Evolutionary conservation across 2,797 vertebrate species (phyloP), one percentile per base, ranked within the genome.

Genomic region (Esox lucius): DNA sequence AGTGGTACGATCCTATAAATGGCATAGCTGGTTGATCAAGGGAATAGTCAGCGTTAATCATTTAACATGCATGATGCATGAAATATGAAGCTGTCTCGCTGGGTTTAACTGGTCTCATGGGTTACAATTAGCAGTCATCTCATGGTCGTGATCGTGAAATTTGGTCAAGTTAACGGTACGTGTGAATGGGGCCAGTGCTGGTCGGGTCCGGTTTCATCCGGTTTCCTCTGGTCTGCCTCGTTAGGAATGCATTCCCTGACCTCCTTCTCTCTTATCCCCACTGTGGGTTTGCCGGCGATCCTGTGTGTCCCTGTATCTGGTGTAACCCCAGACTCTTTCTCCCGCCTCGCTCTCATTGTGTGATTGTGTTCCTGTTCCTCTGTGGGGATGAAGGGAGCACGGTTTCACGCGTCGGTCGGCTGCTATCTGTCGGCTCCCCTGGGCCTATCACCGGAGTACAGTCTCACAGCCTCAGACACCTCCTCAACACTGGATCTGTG

Each of bases 351-450:
- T 46, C 83, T 78, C 73, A 33, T 76, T 78, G 79, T 82, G 82
- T 84, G 79, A 85, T 84, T 88, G 87, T 84, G 84, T 87, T 88
- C 74, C 80, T 83, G 82, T 88, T 87, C 76, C 81, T 83, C 80
- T 75, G 84, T 72, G 78, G 83, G 82, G 87, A 89, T 83, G 86
- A 26, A 80, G 75, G 81, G 56, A 61, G 12, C 24, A 61, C 9
- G 56, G 56, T 66, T 16, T 66, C 6, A 66, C 31, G 28, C 26
- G 28, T 66, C 28, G 66, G 64, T 35, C 64, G 31, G 64, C 15
- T 31, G 64, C 26, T 33, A 66, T 66, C 31, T 66, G 64, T 24
- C 64, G 17, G 28, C 26, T 66, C 64, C 31, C 64, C 64, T 66
- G 64, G 31, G 64, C 62, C 61, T 24, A 65, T 65, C 28, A 66